phyloP scores from a whole-genome alignment of 2,113 vertebrate species.

The Sapayoa aenigma region DNA sequence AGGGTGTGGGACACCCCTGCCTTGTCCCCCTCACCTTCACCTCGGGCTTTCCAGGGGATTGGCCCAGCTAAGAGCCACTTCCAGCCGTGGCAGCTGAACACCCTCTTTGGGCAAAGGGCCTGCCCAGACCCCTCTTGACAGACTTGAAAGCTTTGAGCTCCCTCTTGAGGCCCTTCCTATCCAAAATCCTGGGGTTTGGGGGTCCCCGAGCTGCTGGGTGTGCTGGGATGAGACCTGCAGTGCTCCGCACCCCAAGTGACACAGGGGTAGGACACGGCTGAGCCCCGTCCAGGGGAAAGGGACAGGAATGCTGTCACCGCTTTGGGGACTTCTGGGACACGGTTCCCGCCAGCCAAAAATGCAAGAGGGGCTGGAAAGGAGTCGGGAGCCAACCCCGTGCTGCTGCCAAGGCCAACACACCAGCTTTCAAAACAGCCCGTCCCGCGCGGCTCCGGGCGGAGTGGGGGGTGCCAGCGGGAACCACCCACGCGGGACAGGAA shows the following conservation, averaged over 20 bases:
- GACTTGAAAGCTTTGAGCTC: neutral
- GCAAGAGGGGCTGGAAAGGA: neutral
- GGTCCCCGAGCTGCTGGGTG: neutral
- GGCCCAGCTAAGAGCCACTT: accelerated
- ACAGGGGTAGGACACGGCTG: accelerated
- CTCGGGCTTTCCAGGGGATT: neutral
- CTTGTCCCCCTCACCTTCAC: accelerated
- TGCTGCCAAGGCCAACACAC: constrained; percentile 45
- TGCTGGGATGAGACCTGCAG: neutral
- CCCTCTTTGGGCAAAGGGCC: neutral
- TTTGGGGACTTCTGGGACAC: neutral
- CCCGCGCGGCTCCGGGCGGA: neutral
- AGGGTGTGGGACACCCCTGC: neutral
- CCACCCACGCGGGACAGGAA: constrained; percentile 27
- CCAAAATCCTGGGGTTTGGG: neutral
- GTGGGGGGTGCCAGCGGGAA: neutral
- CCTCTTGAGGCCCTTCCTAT: neutral
- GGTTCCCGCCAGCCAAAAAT: neutral
- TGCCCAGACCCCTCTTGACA: accelerated
- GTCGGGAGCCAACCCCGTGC: neutral
- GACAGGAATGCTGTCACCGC: accelerated
- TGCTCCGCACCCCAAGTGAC: neutral
- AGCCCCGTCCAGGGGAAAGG: accelerated
- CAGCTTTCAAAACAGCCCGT: constrained; percentile 3
- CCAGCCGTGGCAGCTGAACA: accelerated